Conservation (phyloP, 2,113 vertebrate species). For the Corapipo altera region DNA sequence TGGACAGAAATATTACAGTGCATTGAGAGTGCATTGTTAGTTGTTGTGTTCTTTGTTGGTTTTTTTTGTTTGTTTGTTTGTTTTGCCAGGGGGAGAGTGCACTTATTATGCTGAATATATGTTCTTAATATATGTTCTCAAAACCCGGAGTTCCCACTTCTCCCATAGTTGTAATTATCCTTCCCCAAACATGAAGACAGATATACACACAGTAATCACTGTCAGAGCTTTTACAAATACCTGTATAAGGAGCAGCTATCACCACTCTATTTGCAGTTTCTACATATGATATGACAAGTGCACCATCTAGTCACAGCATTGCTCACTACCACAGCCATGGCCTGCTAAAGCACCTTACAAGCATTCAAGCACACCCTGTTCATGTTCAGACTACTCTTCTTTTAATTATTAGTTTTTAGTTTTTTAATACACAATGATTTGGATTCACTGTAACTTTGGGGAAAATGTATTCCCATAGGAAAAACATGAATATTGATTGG, state of each 20-base stretch:
- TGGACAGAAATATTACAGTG: background rate
- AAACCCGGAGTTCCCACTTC: background rate
- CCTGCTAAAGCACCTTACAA: background rate
- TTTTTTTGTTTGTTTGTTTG: background rate
- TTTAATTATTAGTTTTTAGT: background rate
- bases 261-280: background rate
- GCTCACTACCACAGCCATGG: background rate
- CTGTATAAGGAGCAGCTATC: background rate
- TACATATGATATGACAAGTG: conserved; percentile 30
- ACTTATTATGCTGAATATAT: background rate
- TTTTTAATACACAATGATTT: background rate
- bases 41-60: rapidly evolving
- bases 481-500: background rate
- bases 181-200: background rate
- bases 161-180: background rate
- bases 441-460: background rate
- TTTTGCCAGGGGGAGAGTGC: background rate
- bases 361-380: background rate
- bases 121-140: background rate
- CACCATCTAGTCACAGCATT: conserved; percentile 29
- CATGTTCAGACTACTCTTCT: background rate
- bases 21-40: background rate
- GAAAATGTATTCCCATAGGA: background rate
- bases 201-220: background rate
- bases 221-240: background rate